These are phyloP conservation scores for Leptinotarsa undecemlineata DNA, from an alignment of 1,140 invertebrate genomes.

Conservation along the genomic window DNA sequence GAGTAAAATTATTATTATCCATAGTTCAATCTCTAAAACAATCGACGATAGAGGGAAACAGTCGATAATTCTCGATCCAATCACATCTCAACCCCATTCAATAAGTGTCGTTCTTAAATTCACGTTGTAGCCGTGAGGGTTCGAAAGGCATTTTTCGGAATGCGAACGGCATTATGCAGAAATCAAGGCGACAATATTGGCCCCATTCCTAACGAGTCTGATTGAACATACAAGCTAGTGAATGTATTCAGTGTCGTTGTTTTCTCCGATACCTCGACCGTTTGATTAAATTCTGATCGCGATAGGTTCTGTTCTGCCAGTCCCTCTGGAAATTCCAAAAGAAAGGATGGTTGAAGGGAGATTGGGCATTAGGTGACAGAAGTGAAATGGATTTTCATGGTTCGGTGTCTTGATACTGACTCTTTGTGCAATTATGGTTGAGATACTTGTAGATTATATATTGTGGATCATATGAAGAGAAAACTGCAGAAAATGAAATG, in stretches of 20 bases:
- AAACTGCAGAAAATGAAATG: too few relatives aligned
- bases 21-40: too few relatives aligned
- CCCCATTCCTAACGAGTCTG: constrained; percentile 42
- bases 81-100: constrained; percentile 9
- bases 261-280: constrained; percentile 39
- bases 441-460: too few relatives aligned
- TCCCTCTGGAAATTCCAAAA: constrained; percentile 4
- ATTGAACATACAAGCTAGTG: constrained; percentile 39
- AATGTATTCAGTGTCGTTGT: constrained; percentile 40
- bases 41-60: too few relatives aligned
- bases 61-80: background rate
- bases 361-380: constrained; percentile 1
- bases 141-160: constrained; percentile 26
- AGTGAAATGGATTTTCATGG: background rate
- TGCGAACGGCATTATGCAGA: constrained; percentile 39
- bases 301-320: constrained; percentile 26
- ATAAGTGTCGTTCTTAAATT: constrained; percentile 27
- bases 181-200: constrained; percentile 43
- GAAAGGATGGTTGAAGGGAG: background rate
- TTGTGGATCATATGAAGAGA: too few relatives aligned
- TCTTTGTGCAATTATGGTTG: too few relatives aligned
- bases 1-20: too few relatives aligned
- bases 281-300: constrained; percentile 46
- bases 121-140: constrained; percentile 16
- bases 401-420: too few relatives aligned